Percentiles rank a stretch among this genome's conserved stretches.
Conservation (phyloP, 2,797 vertebrate genomes). For the Coreius guichenoti region DNA sequence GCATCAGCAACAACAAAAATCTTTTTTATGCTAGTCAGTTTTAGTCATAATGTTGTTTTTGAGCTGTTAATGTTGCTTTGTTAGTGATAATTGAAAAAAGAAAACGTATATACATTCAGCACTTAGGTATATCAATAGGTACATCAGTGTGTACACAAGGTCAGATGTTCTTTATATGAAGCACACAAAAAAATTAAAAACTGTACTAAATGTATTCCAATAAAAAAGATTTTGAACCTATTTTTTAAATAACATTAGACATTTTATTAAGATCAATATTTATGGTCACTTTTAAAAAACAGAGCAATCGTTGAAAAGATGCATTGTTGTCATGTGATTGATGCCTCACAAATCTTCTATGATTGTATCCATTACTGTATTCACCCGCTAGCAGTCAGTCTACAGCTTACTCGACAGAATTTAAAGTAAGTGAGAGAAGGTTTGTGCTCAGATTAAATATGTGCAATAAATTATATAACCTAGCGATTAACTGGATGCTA, state of each 20-base stretch:
- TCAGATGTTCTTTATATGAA: no score
- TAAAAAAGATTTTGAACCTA: no score
- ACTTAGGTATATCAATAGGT: no score
- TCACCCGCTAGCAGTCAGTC: conserved; percentile 23
- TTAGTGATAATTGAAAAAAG: no score
- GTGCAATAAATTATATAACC: conserved; percentile 26
- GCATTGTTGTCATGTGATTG: not conserved
- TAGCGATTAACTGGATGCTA: conserved; percentile 39
- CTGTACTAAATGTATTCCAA: no score
- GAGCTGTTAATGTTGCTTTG: no score
- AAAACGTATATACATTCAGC: no score
- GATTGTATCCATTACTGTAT: not conserved
- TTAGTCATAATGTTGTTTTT: not conserved
- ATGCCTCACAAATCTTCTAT: not conserved
- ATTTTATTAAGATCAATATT: not conserved
- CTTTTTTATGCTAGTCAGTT: not conserved
- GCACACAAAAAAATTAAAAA: no score
- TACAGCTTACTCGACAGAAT: not conserved
- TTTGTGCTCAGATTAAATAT: not conserved
- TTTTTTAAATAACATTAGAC: no score
- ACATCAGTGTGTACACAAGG: no score
- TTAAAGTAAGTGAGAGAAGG: not conserved
- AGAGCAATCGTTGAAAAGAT: not conserved
- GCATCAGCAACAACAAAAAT: not conserved
- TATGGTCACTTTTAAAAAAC: not conserved